Conservation (phyloP, 2,888 invertebrate genomes). For the Nemotelus pantherinus region DNA sequence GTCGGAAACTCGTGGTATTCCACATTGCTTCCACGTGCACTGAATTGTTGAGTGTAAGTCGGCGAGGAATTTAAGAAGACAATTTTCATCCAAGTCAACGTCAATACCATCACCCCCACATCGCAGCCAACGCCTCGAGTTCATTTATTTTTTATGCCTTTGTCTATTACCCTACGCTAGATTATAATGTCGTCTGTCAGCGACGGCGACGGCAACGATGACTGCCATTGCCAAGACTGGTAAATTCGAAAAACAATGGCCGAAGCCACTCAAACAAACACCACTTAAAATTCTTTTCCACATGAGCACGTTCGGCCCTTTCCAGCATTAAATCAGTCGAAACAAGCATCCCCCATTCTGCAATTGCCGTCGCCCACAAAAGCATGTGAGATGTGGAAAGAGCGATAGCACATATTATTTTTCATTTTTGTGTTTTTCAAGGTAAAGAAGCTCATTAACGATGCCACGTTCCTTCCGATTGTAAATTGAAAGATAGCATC, state of each 20-base stretch:
- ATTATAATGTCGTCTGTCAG: not conserved
- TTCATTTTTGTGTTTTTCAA: not conserved
- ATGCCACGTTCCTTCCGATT: not conserved
- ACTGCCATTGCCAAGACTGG: not conserved
- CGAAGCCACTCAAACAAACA: conserved; percentile 42
- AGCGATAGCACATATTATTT: no score
- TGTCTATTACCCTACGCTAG: not conserved
- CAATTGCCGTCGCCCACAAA: no score
- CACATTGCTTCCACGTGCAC: no score
- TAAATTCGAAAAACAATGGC: conserved; percentile 39
- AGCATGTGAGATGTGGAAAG: no score
- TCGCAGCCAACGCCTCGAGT: not conserved
- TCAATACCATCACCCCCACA: conserved; percentile 7
- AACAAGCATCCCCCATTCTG: conserved; percentile 8
- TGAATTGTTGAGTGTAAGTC: no score
- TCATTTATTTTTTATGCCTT: no score
- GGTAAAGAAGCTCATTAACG: not conserved
- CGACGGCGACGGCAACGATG: not conserved
- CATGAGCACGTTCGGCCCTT: conserved; percentile 32
- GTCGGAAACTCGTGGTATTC: no score
- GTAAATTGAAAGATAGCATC: not conserved
- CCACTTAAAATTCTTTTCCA: conserved; percentile 44
- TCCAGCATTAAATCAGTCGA: conserved; percentile 33
- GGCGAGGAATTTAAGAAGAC: no score
- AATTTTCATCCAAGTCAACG: not conserved